Base-by-base conservation (phyloP, 2,888 invertebrate species). In the Eupithecia subfuscata region DNA sequence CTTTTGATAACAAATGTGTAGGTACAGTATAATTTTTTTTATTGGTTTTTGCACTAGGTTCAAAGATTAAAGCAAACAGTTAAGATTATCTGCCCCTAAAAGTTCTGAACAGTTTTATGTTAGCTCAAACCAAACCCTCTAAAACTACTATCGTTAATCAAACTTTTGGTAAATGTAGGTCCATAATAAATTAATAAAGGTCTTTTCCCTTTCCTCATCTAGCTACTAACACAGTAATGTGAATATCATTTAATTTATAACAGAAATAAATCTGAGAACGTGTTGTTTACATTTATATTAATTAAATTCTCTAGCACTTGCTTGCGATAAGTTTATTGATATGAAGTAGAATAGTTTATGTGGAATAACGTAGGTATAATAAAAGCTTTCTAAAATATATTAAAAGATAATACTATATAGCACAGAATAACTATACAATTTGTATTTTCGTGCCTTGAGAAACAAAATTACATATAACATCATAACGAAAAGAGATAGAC, bases 261-360 rank as follows among this genome's bases (percentile, higher is more conserved):
- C 25, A 60, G 60, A 25, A 12, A 60, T 60, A 60, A 60, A 25
- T 48, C 63, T 56, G 43, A 64, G 40, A 63, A 73, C 37, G 65
- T 63, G 67, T 70, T 73, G 70, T 70, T 76, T 73, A 68, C 71
- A 43, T 73, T 64, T 22, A 72, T 37, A 70, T 73, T 60, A 73
- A 75, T 80, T 74, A 76, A 75, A 80, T 79, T 80, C 79, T 67
- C 76, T 40, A 77, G 74, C 70, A 73, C 77, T 68, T 69, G 60
- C 63, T 71, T 8, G 40, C 43, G 63, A 75, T 71, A 71, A 70
- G 74, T 78, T 80, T 72, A 79, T 45, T 71, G 72, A 71, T 76
- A 65, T 71, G 48, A 48, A 65, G 45, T 48, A 64, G 18, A n/a
- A 60, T 70, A 70, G 60, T 45, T 14, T 56, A 56, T 70, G 22